Evolutionary conservation across 92 coral and sea anemone genomes (phyloP).

Genomic region (Chrysogorgia sp.): DNA sequence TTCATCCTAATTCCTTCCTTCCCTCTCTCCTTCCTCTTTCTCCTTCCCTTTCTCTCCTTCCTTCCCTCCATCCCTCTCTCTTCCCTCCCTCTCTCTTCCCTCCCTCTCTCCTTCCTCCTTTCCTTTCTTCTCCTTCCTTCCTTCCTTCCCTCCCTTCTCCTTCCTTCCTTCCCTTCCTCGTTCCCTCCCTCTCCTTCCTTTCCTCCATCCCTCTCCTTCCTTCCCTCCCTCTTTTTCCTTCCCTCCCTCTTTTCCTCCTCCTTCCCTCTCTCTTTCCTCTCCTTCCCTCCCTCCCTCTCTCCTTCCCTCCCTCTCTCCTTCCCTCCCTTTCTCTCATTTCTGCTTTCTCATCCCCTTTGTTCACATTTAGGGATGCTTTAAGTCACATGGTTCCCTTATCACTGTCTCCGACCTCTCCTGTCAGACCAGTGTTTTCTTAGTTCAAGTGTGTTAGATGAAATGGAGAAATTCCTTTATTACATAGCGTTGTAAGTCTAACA

Average conservation of each 20-base stretch:
- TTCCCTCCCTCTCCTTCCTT: no score
- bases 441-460: constrained; percentile 91
- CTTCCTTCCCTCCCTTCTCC: not conserved
- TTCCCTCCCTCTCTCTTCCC: not conserved
- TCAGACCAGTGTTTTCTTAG: constrained; percentile 82
- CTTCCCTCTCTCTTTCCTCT: no score
- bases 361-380: constrained; percentile 82
- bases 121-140: not conserved
- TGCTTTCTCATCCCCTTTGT: no score
- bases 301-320: not conserved
- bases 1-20: not conserved
- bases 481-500: constrained; percentile 76
- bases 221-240: no score
- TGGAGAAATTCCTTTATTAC: constrained; percentile 86
- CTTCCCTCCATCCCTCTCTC: not conserved
- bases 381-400: constrained; percentile 90
- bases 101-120: not conserved
- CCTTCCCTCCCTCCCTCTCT: no score
- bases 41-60: not conserved
- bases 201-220: no score
- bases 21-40: not conserved
- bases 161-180: no score
- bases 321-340: no score
- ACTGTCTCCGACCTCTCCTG: constrained; percentile 83
- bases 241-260: no score